phyloP scores from a whole-genome alignment of 2,888 invertebrate species.

The Drosophila borborema region DNA sequence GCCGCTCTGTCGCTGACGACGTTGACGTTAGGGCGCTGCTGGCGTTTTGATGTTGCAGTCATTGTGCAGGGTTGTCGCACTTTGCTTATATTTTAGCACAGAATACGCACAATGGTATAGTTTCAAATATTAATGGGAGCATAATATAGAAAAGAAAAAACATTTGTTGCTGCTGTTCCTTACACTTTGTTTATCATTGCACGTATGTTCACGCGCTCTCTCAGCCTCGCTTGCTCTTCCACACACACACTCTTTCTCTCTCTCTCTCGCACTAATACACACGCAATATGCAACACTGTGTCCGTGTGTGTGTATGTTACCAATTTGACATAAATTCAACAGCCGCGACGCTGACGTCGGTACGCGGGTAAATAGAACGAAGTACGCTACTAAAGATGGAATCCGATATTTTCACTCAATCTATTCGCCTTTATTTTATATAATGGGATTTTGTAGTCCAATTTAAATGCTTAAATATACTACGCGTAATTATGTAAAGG shows the following conservation, averaged over 20 bases:
- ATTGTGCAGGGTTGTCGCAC: constrained; percentile 50
- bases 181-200: constrained; percentile 76
- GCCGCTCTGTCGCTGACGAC: constrained; percentile 21
- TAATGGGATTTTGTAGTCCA: constrained; percentile 42
- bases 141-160: constrained; percentile 33
- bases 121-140: constrained; percentile 16
- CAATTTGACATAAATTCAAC: constrained; percentile 84
- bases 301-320: constrained; percentile 68
- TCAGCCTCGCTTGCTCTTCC: constrained; percentile 13
- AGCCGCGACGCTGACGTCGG: constrained; percentile 82
- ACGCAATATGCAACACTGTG: constrained; percentile 61
- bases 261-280: constrained; percentile 27
- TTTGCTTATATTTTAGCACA: constrained; percentile 16
- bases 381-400: constrained; percentile 67
- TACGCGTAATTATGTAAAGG: constrained; percentile 74
- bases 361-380: constrained; percentile 78
- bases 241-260: constrained; percentile 36
- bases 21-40: constrained; percentile 39
- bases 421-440: constrained; percentile 51
- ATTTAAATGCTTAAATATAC: constrained; percentile 31
- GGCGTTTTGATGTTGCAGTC: constrained; percentile 37
- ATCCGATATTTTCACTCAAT: constrained; percentile 61
- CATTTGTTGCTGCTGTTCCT: constrained; percentile 57
- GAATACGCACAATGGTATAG: constrained; percentile 12
- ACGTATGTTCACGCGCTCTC: constrained; percentile 53